Conservation (phyloP, 2,113 vertebrate genomes). For the Murina feae region DNA sequence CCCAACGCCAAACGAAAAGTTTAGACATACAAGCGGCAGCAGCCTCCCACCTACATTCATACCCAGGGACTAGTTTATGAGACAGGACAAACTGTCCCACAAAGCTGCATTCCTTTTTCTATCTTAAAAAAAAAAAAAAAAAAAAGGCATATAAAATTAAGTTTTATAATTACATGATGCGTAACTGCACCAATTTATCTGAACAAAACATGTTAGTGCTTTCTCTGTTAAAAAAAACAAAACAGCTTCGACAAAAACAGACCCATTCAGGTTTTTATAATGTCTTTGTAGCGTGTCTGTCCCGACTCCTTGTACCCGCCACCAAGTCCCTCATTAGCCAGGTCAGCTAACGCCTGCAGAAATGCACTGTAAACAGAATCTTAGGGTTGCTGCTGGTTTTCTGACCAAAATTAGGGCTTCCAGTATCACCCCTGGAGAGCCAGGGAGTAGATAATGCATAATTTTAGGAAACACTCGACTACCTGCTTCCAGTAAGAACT, state of each 20-base stretch:
- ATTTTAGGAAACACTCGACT: not conserved
- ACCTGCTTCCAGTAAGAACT: not conserved
- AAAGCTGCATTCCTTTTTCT: not conserved
- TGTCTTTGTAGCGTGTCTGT: not conserved
- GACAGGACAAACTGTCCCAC: not conserved
- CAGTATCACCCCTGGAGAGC: not conserved
- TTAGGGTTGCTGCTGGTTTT: not conserved
- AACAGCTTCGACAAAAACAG: not conserved
- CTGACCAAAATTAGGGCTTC: not conserved
- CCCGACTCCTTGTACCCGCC: not conserved
- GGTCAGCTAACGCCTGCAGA: not conserved
- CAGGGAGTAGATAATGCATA: not conserved
- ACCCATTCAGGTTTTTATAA: not conserved
- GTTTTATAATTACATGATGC: not conserved
- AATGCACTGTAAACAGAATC: not conserved
- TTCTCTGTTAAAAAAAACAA: conserved; percentile 8
- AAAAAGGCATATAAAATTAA: not conserved
- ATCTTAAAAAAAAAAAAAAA: not conserved
- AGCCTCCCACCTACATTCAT: not conserved
- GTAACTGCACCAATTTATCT: not conserved
- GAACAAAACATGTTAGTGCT: not conserved
- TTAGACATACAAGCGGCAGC: not conserved
- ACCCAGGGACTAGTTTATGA: not conserved
- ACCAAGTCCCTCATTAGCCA: not conserved
- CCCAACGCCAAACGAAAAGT: not conserved